Base-by-base conservation (phyloP, 2,113 vertebrate genomes). In the Stercorarius parasiticus region DNA sequence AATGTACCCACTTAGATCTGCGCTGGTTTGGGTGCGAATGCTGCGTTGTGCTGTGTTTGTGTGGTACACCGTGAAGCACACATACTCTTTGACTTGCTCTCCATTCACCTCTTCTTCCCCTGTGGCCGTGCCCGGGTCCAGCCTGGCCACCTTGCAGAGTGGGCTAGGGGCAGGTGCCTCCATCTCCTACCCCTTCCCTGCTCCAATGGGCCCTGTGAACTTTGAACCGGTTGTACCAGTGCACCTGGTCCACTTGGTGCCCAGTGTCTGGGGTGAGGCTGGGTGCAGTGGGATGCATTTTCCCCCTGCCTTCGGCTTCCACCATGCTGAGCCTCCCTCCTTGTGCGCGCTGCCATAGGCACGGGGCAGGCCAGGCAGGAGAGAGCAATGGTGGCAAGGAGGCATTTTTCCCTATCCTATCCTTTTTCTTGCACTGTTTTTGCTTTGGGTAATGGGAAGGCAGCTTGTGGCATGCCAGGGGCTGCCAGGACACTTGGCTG, bases 21-120 rank as follows among this genome's bases (percentile, higher is more conserved):
- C 0, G 0, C 81, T 73, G 58, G 5, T 58, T 36, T 66, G 45
- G 23, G 7, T 53, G 36, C 1, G 5, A 59, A 32, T 1, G 0
- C 38, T 67, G 74, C 1, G 0, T 40, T 61, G 36, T 30, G 49
- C 6, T 53, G 52, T 55, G 11, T 82, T 18, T 42, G 14, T 10
- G 71, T 72, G 77, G 42, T 20, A 29, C 27, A 5, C 13, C 19
- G 42, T 42, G 52, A 53, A 64, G 62, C 23, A 17, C 6, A 1
- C 6, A 5, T 20, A 11, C 29, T 40, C 13, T 47, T 15, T 53
- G 4, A 34, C 20, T 62, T 34, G 21, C 19, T 36, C 21, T 82
- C 25, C 16, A 6, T 27, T 76, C 61, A 26, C 34, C 13, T 43
- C 22, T 38, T 13, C 36, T 22, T 47, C 13, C 30, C 29, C 34